Evolutionary conservation across 2,797 vertebrate species (phyloP), one percentile per base, ranked within the genome.

Genomic region (Schizopygopsis pylzovi): DNA sequence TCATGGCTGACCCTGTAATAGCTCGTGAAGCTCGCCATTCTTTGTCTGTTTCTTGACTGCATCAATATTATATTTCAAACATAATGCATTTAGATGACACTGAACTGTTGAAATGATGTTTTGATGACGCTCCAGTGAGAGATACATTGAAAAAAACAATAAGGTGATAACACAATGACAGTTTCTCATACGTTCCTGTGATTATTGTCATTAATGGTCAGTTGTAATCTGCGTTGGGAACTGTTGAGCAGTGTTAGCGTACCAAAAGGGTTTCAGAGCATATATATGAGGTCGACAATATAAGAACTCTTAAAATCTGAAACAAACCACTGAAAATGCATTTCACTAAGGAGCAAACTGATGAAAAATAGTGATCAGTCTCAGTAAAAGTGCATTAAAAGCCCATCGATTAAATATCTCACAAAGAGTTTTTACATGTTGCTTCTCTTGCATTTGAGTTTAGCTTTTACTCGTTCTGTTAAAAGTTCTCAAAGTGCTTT

Each of bases 351-450:
- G 39, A 73, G 43, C 56, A 49, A 71, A 70, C 18, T 6, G 1
- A 71, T 73, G 75, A 59, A 79, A 79, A 71, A 68, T 65, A 59
- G 52, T 79, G 47, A 59, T 92, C 92, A 88, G 88, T 91, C 92
- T 89, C 89, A 91, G 91, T 91, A 91, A 94, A 95, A 95, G 94
- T 95, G 94, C 94, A 94, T 94, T 88, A 92, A 92, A 87, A 93
- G 91, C 91, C 92, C 94, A 89, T 92, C 90, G 91, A 91, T 93
- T 91, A 91, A 91, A 93, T 88, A 93, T 91, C 90, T 91, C 87
- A 81, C 71, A 47, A 83, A 86, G 71, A 83, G 25, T 45, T 79
- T 88, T 82, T 79, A 83, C 61, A 89, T 63, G 45, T 79, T 79
- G 82, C 33, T 67, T 73, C 67, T 87, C 68, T 70, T 76, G 28